phyloP scores from a whole-genome alignment of 2,113 vertebrate species.

The Myotis brandtii region DNA sequence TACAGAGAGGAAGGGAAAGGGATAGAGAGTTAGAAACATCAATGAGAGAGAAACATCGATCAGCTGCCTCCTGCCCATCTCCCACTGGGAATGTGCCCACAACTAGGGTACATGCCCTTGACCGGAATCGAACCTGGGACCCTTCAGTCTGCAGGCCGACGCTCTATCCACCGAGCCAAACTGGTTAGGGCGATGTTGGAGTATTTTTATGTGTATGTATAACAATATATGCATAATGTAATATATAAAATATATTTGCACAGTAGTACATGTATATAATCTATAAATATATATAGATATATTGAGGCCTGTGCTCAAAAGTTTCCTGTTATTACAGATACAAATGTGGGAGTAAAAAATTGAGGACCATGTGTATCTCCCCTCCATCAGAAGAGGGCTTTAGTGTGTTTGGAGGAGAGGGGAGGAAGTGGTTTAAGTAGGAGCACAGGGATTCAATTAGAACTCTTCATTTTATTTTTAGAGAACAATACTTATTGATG shows the following conservation, averaged over 20 bases:
- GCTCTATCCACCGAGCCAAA: too few relatives aligned
- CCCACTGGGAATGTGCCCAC: too few relatives aligned
- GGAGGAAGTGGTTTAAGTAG: neutral
- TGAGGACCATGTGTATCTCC: neutral
- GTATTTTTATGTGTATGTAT: conserved; percentile 31
- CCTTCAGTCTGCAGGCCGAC: too few relatives aligned
- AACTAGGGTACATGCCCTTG: too few relatives aligned
- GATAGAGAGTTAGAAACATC: too few relatives aligned
- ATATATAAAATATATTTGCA: neutral
- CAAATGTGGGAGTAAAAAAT: conserved; percentile 16
- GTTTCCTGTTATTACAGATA: conserved; percentile 23
- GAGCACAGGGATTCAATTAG: neutral
- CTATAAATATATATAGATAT: neutral
- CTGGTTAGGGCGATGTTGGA: neutral
- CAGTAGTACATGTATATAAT: neutral
- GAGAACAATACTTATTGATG: conserved; percentile 39
- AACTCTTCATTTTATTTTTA: conserved; percentile 48
- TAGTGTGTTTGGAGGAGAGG: neutral
- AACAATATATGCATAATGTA: conserved; percentile 20
- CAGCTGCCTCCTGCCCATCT: too few relatives aligned
- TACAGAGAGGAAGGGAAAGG: too few relatives aligned
- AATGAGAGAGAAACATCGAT: too few relatives aligned
- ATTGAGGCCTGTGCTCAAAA: neutral
- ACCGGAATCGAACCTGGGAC: too few relatives aligned
- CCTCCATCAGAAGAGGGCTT: conserved; percentile 27